Conservation (phyloP, 2,113 vertebrate genomes). For the Tichodroma muraria region DNA sequence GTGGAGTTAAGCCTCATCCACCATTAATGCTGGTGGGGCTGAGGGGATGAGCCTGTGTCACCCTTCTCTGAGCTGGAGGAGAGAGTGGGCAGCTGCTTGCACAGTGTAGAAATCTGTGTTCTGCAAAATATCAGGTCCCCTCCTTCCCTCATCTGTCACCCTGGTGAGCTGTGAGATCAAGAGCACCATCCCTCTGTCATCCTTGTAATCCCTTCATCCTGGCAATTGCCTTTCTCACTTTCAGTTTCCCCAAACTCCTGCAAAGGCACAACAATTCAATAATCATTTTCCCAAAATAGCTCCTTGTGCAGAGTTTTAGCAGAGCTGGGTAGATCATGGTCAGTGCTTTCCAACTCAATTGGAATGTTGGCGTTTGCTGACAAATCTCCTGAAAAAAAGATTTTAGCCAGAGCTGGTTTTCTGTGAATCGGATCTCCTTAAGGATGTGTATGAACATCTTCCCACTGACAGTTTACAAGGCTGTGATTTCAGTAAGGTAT, state of each 20-base stretch:
- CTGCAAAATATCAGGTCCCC: background rate
- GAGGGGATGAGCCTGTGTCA: background rate
- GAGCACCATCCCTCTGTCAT: background rate
- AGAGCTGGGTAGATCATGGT: background rate
- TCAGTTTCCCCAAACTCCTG: background rate
- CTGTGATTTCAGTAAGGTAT: conserved; percentile 5
- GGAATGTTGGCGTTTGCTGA: background rate
- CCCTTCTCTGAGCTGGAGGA: background rate
- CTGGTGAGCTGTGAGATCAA: background rate
- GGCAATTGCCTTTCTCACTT: background rate
- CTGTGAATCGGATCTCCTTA: background rate
- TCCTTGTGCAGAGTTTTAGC: background rate
- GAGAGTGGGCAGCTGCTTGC: background rate
- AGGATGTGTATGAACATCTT: background rate
- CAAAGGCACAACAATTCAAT: background rate
- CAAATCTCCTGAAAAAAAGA: background rate
- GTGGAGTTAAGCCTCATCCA: background rate
- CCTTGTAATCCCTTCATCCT: background rate
- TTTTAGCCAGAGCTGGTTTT: background rate
- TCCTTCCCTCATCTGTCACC: background rate
- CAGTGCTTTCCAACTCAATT: background rate
- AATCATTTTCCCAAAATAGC: background rate
- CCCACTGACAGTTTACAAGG: background rate
- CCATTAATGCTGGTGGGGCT: background rate
- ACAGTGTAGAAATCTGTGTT: background rate